These are phyloP conservation scores for Zosterops borbonicus DNA, from an alignment of 2,113 vertebrate genomes.

Conservation along the genomic window DNA sequence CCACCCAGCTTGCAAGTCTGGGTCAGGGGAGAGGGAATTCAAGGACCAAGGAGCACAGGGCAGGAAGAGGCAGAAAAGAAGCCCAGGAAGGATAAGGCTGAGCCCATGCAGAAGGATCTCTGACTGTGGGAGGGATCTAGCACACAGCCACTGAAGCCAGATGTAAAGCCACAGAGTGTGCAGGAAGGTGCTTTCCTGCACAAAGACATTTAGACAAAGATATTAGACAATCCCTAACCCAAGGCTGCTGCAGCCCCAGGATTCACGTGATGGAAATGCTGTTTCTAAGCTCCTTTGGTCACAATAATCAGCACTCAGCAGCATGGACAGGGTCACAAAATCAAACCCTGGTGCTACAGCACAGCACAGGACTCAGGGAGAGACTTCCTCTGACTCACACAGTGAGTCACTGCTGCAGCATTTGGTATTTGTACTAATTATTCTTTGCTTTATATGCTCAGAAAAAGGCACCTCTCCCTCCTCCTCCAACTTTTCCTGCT, in stretches of 20 bases:
- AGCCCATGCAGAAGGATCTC: neutral
- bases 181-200: neutral
- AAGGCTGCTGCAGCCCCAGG: neutral
- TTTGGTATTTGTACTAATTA: conserved; percentile 66
- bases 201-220: neutral
- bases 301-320: neutral
- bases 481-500: conserved; percentile 44
- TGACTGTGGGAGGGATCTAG: neutral
- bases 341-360: neutral
- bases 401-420: conserved; percentile 78
- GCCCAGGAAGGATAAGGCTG: neutral
- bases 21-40: neutral
- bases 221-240: neutral
- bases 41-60: neutral
- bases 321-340: neutral
- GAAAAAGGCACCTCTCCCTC: conserved; percentile 43
- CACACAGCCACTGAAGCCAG: neutral
- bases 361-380: neutral
- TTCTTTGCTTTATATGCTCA: conserved; percentile 46
- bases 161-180: accelerated
- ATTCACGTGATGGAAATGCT: neutral
- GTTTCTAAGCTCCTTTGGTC: neutral
- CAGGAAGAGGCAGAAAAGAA: neutral
- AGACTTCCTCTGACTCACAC: conserved; percentile 68
- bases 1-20: accelerated